These are phyloP conservation scores for Casuarius casuarius DNA, from an alignment of 2,113 vertebrate species.

Conservation along the genomic window DNA sequence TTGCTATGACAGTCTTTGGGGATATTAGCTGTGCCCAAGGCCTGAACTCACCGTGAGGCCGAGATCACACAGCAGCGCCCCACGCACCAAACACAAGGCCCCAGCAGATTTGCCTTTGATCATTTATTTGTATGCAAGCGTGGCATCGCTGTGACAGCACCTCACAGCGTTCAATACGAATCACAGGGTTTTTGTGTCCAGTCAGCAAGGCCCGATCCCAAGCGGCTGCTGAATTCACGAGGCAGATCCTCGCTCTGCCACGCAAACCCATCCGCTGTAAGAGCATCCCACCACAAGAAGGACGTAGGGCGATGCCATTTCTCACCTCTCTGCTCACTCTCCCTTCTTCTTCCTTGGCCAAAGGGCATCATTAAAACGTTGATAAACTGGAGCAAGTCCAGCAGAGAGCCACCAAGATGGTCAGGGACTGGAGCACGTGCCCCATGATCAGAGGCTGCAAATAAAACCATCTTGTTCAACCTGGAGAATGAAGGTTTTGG, in stretches of 20 bases:
- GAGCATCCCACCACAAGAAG: not conserved
- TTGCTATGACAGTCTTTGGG: not conserved
- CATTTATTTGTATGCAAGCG: not conserved
- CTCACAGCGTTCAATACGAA: not conserved
- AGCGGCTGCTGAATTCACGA: not conserved
- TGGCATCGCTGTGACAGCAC: not conserved
- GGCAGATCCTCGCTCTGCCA: not conserved
- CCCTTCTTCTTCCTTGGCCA: not conserved
- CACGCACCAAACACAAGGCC: accelerated
- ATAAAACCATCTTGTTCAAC: not conserved
- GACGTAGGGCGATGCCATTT: accelerated
- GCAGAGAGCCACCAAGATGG: not conserved
- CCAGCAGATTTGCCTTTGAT: not conserved
- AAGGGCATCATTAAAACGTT: accelerated
- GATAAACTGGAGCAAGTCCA: not conserved
- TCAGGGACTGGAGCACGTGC: not conserved
- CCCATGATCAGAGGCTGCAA: not conserved
- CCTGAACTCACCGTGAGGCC: not conserved
- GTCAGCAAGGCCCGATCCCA: not conserved
- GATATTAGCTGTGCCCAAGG: not conserved
- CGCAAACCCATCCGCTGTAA: not conserved
- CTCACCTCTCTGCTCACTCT: not conserved
- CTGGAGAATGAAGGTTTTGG: not conserved
- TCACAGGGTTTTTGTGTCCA: not conserved
- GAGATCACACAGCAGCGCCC: not conserved